Conservation (phyloP, 2,797 vertebrate genomes). For the Ptychadena robeensis region DNA sequence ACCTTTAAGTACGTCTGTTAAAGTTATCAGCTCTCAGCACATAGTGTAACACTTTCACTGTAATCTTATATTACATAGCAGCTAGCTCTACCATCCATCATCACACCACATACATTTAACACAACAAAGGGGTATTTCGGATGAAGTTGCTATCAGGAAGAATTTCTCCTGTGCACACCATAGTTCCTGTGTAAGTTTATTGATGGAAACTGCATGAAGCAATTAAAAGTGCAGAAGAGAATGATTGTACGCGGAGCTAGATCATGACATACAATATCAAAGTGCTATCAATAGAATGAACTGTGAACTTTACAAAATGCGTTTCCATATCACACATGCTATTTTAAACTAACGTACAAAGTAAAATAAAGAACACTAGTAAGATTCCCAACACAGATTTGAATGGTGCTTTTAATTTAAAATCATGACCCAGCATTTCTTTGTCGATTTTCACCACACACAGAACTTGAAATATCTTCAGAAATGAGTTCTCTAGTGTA, state of each 20-base stretch:
- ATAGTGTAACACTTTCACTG: neutral
- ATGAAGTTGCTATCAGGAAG: neutral
- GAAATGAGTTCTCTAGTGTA: neutral
- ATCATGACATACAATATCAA: neutral
- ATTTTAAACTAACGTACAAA: neutral
- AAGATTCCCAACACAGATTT: neutral
- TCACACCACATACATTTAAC: neutral
- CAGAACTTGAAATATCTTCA: neutral
- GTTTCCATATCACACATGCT: neutral
- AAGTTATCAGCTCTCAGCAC: neutral
- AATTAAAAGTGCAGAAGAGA: neutral
- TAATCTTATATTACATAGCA: neutral
- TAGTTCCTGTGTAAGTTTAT: neutral
- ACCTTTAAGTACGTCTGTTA: neutral
- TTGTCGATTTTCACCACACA: neutral
- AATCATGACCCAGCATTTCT: neutral
- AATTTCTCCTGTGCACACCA: neutral
- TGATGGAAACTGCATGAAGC: neutral
- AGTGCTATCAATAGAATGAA: neutral
- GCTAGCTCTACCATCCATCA: neutral
- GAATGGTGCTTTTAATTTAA: neutral
- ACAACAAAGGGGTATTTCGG: neutral
- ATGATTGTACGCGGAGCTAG: conserved; percentile 2
- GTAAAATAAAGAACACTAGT: neutral
- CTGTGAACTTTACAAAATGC: conserved; percentile 6